Evolutionary conservation across 2,888 invertebrate species (phyloP).

Genomic region (Pasiphila rectangulata): DNA sequence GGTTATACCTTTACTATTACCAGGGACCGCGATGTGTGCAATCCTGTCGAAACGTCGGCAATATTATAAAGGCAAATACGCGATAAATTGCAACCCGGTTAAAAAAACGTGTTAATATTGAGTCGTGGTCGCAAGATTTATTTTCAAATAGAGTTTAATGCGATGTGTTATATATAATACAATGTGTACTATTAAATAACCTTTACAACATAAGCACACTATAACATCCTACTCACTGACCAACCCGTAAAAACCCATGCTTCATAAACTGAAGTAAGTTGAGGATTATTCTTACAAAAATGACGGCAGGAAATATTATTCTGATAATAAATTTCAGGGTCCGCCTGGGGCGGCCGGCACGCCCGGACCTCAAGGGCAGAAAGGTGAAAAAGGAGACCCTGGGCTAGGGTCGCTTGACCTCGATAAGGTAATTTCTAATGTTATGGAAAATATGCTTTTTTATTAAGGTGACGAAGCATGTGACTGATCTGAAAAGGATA

Average conservation of each 20-base stretch:
- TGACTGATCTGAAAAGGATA: background rate
- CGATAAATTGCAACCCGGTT: too few species aligned
- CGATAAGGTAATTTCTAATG: constrained; percentile 59
- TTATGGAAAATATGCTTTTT: constrained; percentile 6
- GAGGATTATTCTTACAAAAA: constrained; percentile 10
- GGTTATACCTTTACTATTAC: too few species aligned
- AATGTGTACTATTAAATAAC: too few species aligned
- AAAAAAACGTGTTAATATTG: too few species aligned
- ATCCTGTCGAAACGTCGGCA: too few species aligned
- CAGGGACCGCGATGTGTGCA: too few species aligned
- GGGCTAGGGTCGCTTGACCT: constrained; percentile 59
- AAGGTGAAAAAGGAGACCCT: constrained; percentile 88
- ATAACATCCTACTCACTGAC: too few species aligned
- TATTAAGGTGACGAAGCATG: background rate
- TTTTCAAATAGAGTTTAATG: too few species aligned
- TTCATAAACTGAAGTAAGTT: constrained; percentile 17
- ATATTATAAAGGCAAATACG: too few species aligned
- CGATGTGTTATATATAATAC: too few species aligned
- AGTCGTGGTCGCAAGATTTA: too few species aligned
- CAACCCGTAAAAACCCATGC: constrained; percentile 11
- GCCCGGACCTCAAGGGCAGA: constrained; percentile 81
- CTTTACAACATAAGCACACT: too few species aligned
- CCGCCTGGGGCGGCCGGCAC: constrained; percentile 85
- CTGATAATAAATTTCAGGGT: constrained; percentile 72
- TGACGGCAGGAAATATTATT: constrained; percentile 24